Conservation (phyloP, 2,888 invertebrate species). For the Aporophyla nigra region DNA sequence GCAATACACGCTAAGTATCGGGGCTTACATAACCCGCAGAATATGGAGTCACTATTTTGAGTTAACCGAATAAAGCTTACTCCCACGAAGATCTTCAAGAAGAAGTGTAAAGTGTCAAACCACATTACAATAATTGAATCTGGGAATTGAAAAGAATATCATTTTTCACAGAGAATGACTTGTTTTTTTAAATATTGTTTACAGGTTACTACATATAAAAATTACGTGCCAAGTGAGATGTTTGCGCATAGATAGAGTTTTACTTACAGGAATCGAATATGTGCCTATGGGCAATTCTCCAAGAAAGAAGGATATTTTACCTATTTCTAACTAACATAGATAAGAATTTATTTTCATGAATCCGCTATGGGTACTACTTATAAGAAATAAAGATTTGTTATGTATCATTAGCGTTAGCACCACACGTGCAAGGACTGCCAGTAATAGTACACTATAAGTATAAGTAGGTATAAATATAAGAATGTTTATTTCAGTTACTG, state of each 20-base stretch:
- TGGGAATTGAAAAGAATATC: not conserved
- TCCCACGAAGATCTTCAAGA: not conserved
- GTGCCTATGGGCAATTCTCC: not conserved
- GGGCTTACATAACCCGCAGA: slow-evolving; percentile 6
- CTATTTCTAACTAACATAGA: not conserved
- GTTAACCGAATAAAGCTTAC: not conserved
- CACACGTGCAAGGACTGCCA: slow-evolving; percentile 51
- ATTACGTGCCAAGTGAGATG: not conserved
- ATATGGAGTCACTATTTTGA: not conserved
- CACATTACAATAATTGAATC: not conserved
- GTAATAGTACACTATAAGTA: slow-evolving; percentile 9
- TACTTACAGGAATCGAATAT: not conserved
- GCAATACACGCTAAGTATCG: slow-evolving; percentile 17
- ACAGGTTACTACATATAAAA: not conserved
- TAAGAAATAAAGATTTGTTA: not conserved
- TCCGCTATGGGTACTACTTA: not conserved
- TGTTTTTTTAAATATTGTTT: not conserved
- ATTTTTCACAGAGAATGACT: not conserved
- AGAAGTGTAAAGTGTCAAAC: not conserved
- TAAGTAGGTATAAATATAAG: slow-evolving; percentile 44
- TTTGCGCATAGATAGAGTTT: not conserved
- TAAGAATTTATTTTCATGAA: not conserved
- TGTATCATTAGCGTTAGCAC: slow-evolving; percentile 7
- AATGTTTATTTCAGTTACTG: slow-evolving; percentile 71
- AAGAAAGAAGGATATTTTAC: not conserved